Base-by-base conservation (phyloP, 1,140 invertebrate species). In the Scaptomyza pallida region DNA sequence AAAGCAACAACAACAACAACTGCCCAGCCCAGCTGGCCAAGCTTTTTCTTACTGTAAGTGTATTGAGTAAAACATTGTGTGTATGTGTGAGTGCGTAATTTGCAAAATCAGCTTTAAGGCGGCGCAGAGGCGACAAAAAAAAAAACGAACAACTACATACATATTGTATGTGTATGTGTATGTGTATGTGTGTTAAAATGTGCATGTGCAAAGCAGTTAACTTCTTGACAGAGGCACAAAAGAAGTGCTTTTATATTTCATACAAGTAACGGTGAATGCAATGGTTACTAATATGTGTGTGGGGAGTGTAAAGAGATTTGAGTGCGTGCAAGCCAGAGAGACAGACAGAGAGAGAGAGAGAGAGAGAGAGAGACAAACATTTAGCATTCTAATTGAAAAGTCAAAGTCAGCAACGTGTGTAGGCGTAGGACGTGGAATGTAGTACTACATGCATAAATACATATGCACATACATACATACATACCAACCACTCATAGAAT, bases 321-420 rank as follows among this genome's bases (percentile, higher is more conserved):
- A 52, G 64, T 40, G 59, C 12, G 33, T 30, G 2, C 19, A 52
- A 40, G 43, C 8, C 17, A 48, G 35, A 16, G 52, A 60, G 41
- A 15, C n/a, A n/a, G n/a, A n/a, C n/a, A 23, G 43, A 56, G 15
- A 23, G 16, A n/a, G n/a, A n/a, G 37, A 33, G 63, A 51, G 50
- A 37, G 43, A 23, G 43, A 56, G 15, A 23, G 16, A 37, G 21
- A 35, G 43, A 41, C 52, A 73, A 50, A 50, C 63, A 80, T 79
- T 78, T 76, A 41, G 50, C 73, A 43, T 80, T 82, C 75, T 81
- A 81, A 81, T 81, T 81, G 69, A 65, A 72, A 51, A 51, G 68
- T 52, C 35, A 59, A 44, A 51, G 48, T 62, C 77, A 80, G 80
- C 35, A 52, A 51, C 13, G 40, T 15, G 60, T 13, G 67, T 64